Conservation (phyloP, 1,140 invertebrate species). For the Lucilia sericata region DNA sequence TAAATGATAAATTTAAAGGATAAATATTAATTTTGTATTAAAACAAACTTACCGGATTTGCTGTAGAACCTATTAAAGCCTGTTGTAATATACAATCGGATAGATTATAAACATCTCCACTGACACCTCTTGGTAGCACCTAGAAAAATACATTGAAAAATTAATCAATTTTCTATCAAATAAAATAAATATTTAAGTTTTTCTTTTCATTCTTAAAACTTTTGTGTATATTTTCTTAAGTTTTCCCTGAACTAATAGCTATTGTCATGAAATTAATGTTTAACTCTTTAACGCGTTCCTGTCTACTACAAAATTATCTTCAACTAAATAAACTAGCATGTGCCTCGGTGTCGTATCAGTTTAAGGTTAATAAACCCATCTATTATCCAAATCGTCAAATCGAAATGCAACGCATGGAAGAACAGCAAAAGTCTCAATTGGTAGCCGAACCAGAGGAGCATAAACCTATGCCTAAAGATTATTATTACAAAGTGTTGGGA, state of each 20-base stretch:
- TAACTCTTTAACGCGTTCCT: background rate
- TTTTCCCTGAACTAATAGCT: background rate
- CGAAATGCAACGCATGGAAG: constrained; percentile 50
- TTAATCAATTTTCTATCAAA: background rate
- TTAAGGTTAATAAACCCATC: constrained; percentile 50
- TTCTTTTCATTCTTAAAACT: background rate
- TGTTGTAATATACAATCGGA: constrained; percentile 94
- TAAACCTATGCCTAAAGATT: constrained; percentile 75
- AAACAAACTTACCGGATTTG: constrained; percentile 73
- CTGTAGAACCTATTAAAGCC: constrained; percentile 90
- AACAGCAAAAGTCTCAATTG: constrained; percentile 38
- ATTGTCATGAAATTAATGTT: constrained; percentile 13
- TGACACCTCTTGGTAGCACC: constrained; percentile 85
- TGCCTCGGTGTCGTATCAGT: constrained; percentile 54
- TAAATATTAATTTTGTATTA: background rate
- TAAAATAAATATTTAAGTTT: constrained; percentile 22
- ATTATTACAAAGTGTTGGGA: constrained; percentile 88
- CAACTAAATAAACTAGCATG: constrained; percentile 7
- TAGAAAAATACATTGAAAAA: constrained; percentile 51
- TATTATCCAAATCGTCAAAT: constrained; percentile 59
- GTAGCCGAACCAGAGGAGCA: constrained; percentile 44
- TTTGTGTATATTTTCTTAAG: background rate
- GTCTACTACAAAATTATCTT: constrained; percentile 44
- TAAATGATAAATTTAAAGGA: background rate
- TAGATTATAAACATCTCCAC: constrained; percentile 91